These are phyloP conservation scores for Ceratitis capitata DNA, from an alignment of 1,140 invertebrate species.

Conservation along the genomic window DNA sequence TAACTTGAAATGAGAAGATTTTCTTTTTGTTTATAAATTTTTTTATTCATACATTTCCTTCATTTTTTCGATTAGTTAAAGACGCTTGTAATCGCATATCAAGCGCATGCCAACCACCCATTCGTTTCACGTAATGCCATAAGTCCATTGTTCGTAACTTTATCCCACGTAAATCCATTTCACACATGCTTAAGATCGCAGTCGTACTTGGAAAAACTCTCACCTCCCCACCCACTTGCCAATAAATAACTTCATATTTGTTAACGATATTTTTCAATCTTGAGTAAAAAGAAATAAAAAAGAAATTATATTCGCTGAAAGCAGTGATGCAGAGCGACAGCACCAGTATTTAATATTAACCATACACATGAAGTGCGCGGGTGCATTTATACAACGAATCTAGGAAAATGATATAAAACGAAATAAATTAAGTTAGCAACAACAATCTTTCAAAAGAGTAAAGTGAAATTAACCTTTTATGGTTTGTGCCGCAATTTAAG, in stretches of 20 bases:
- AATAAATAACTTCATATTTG: not conserved
- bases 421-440: not conserved
- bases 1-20: too few relatives aligned
- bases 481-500: not conserved
- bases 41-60: too few relatives aligned
- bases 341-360: too few relatives aligned
- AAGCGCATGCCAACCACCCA: not conserved
- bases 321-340: not conserved
- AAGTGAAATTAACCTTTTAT: constrained; percentile 29
- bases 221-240: not conserved
- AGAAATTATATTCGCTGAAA: not conserved
- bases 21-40: too few relatives aligned
- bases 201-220: too few relatives aligned
- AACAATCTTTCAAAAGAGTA: not conserved
- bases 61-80: too few relatives aligned
- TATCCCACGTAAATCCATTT: not conserved
- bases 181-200: not conserved
- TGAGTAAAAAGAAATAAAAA: not conserved
- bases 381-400: too few relatives aligned
- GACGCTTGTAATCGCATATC: too few relatives aligned
- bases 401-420: not conserved
- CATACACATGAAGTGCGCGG: too few relatives aligned
- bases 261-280: not conserved
- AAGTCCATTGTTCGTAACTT: not conserved
- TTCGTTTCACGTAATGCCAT: not conserved